Evolutionary conservation across 92 coral and sea anemone species (phyloP), one percentile per base, ranked within the genome.

Genomic region (Epizoanthus stellaris): DNA sequence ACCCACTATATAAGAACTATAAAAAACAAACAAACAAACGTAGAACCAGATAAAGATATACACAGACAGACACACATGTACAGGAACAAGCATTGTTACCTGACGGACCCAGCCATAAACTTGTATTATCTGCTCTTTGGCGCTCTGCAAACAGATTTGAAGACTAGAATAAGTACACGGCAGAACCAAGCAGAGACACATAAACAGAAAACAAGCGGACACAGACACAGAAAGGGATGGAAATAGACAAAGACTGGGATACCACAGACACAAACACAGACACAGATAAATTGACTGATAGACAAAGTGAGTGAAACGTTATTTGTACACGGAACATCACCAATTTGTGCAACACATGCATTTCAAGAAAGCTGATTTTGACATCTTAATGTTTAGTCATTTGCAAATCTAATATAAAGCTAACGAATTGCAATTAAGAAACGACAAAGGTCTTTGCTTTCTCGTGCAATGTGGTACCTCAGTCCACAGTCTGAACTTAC

Each of bases 51-150:
- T 63, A 19, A 3, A 45, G 52, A 45, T 45, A 45, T 45, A 45
- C 52, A 45, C 52, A 45, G 52, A 4, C 52, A 45, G 8, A 45
- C 52, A 45, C 9, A 5, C 54, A 47, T 1, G 9, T 11, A 49
- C 56, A 49, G 13, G 11, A 13, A 49, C 56, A 49, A 11, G 0
- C 56, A 8, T 10, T 49, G 56, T 49, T 49, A 49, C 93, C 93
- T 90, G 93, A 15, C 75, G 69, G 10, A 87, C 60, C 93, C 90
- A 90, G 53, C 85, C 93, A 47, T 82, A 75, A 19, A 90, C 93
- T 61, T 58, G 80, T 2, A 90, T 36, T 14, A 75, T 58, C 56
- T 90, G 93, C 30, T 87, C 81, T 87, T 90, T 90, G 38, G 93
- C 93, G 59, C 85, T 87, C 93, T 90, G 88, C 52, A n/a, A 62